Evolutionary conservation across 2,113 vertebrate genomes (phyloP).

Genomic region (Gallinago undulata): DNA sequence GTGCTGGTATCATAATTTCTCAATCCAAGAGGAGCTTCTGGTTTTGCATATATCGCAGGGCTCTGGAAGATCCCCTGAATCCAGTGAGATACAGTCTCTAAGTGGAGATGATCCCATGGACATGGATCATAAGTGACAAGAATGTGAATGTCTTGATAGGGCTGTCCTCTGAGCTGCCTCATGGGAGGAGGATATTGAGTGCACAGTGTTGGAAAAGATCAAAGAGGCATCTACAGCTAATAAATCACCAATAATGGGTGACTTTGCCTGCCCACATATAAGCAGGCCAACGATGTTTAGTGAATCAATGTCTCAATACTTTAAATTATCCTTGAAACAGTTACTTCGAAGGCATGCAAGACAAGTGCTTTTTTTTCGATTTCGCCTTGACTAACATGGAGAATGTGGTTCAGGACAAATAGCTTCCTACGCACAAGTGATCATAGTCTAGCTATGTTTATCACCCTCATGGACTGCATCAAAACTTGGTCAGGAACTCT

Average conservation of each 20-base stretch:
- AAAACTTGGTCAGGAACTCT: background rate
- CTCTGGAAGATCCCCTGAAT: conserved; percentile 22
- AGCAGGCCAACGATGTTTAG: background rate
- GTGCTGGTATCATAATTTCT: conserved; percentile 55
- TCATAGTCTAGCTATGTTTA: background rate
- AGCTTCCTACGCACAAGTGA: background rate
- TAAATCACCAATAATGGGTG: conserved; percentile 35
- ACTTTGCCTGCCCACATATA: background rate
- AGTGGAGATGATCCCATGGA: background rate
- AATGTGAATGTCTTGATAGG: background rate
- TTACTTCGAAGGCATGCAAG: background rate
- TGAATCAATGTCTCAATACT: conserved; percentile 22
- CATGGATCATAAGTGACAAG: background rate
- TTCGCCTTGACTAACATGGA: background rate
- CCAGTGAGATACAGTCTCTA: background rate
- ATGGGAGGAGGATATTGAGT: background rate
- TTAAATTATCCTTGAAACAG: background rate
- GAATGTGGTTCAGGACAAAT: background rate
- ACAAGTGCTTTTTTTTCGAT: background rate
- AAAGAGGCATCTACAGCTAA: background rate
- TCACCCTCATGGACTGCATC: background rate
- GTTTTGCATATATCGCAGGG: conserved; percentile 34
- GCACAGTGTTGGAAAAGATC: background rate
- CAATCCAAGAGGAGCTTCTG: conserved; percentile 55
- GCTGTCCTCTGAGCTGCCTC: background rate